Evolutionary conservation across 2,113 vertebrate genomes (phyloP), one percentile per base, ranked within the genome.

Genomic region (Calyptommatus sinebrachiatus): DNA sequence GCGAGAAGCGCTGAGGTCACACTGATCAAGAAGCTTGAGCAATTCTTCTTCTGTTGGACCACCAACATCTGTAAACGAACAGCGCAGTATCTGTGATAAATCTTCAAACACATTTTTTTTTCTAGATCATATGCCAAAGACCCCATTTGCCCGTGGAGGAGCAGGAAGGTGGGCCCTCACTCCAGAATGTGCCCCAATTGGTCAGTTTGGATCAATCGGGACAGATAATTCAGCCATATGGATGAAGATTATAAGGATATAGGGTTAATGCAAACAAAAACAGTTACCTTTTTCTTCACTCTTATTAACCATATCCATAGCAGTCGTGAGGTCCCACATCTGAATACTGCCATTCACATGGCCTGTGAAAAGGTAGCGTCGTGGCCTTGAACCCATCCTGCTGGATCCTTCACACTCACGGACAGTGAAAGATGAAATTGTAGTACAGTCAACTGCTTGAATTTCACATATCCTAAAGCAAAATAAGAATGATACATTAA

Each of bases 271-370:
- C 46, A 6, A 63, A 16, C 0, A 50, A 48, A 67, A 11, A 31
- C 26, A 45, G n/a, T 86, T 94, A 94, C 95, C 97, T 90, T 90
- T 96, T 71, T 97, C 97, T 88, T 99, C 98, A 20, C 91, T 95
- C 90, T 97, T 99, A 90, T 95, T 97, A 53, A 96, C 98, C 48
- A 95, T 97, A 84, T 99, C 98, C 98, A 99, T 99, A 4, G 98
- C 98, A 0, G 98, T 99, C 73, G 97, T 99, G 85, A 99, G 95
- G 86, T 99, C 98, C 98, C 98, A 99, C 97, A 99, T 99, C 85
- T 99, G 98, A 86, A 99, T 99, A 94, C 98, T 98, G 78, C 98
- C 98, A 14, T 99, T 99, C 4, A 96, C 96, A 18, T 99, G 98
- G 22, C 98, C 98, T 0, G 98, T 99, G 89, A 99, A 99, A 87